Percentiles rank a stretch among this genome's conserved stretches.
phyloP scores from a whole-genome alignment of 1,140 invertebrate genomes.

The Aricia agestis region DNA sequence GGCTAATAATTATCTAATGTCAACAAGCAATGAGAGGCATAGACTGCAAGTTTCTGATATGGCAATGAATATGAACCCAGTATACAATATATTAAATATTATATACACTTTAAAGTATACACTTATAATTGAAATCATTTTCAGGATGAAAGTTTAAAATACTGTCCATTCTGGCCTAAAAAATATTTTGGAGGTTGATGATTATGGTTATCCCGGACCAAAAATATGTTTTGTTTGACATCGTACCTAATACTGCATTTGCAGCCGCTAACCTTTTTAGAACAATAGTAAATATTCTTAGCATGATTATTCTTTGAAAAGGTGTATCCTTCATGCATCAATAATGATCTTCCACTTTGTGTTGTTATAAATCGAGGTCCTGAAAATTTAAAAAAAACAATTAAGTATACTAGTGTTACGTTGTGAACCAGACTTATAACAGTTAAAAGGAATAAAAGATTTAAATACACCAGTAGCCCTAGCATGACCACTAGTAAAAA shows the following conservation, averaged over 20 bases:
- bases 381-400: conserved; percentile 33
- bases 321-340: conserved; percentile 41
- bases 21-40: too few species aligned
- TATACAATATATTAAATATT: too few species aligned
- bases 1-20: too few species aligned
- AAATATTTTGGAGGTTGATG: conserved; percentile 43
- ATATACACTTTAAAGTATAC: too few species aligned
- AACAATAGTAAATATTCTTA: conserved; percentile 46
- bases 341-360: conserved; percentile 33
- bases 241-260: conserved; percentile 40
- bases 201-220: conserved; percentile 30
- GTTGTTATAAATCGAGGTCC: conserved; percentile 36
- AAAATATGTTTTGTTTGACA: conserved; percentile 30
- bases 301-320: conserved; percentile 37
- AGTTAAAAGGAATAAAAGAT: too few species aligned
- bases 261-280: conserved; percentile 38
- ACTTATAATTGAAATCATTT: background rate
- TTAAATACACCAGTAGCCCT: too few species aligned
- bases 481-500: too few species aligned
- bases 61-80: too few species aligned
- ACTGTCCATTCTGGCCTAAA: conserved; percentile 29
- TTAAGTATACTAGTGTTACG: background rate
- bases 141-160: conserved; percentile 26
- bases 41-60: too few species aligned
- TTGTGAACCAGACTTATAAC: background rate